Conservation (phyloP, 2,113 vertebrate genomes). For the Phalacrocorax carbo region DNA sequence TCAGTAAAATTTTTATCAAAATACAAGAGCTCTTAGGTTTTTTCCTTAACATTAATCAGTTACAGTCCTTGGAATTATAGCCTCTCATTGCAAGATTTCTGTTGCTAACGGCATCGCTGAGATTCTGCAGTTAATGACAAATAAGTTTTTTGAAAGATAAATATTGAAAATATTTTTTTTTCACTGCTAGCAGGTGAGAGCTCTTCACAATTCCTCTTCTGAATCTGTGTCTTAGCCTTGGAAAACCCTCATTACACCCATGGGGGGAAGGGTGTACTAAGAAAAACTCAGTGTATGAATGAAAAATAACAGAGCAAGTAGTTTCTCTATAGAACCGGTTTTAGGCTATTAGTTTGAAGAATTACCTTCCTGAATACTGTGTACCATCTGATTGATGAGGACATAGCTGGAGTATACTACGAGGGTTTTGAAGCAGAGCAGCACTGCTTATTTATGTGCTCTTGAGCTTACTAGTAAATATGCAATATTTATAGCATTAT, state of each 20-base stretch:
- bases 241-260: constrained; percentile 5
- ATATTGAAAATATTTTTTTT: neutral
- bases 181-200: neutral
- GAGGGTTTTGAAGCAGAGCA: constrained; percentile 24
- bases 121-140: constrained; percentile 2
- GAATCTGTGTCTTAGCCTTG: constrained; percentile 32
- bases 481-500: constrained; percentile 14
- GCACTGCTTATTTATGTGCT: neutral
- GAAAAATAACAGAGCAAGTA: constrained; percentile 37
- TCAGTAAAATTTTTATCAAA: constrained; percentile 42
- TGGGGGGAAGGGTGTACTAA: neutral
- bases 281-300: neutral
- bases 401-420: neutral
- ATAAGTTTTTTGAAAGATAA: constrained; percentile 13
- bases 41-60: constrained; percentile 8
- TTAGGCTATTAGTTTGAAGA: constrained; percentile 62
- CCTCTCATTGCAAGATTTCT: neutral
- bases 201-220: constrained; percentile 24
- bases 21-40: neutral
- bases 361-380: constrained; percentile 11
- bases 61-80: neutral
- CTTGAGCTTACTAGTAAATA: neutral
- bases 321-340: constrained; percentile 16
- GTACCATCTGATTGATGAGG: constrained; percentile 25
- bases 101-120: constrained; percentile 1